Evolutionary conservation across 2,113 vertebrate species (phyloP), one percentile per base, ranked within the genome.

Genomic region (Daubentonia madagascariensis): DNA sequence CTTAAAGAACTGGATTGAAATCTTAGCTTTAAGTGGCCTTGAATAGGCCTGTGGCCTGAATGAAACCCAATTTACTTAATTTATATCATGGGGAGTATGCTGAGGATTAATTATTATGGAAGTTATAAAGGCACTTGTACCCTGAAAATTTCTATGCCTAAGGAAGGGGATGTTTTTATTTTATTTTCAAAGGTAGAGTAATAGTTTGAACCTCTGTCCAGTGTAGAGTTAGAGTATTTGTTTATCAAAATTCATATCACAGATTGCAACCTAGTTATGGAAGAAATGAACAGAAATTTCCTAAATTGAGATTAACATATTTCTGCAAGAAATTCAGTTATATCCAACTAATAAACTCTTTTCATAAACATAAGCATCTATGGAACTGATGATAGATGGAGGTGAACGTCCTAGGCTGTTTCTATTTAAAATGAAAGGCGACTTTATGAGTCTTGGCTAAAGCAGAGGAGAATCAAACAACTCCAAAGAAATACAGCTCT

Each of bases 261-360:
- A 96, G 73, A 84, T 95, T 75, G 65, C 2, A 16, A 16, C 65
- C 57, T 35, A 40, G n/a, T 70, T 84, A 88, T 30, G 1, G 18
- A 1, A 81, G 43, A 96, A 85, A 52, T 22, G 50, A 40, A 80
- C 32, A 80, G 45, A 86, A 70, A 94, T 70, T 79, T 96, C 75
- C 59, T 75, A 68, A 93, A 16, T 37, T 83, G 86, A 89, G 48
- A 32, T 59, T 92, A 75, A 43, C 43, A 2, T 79, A 48, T 93
- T 93, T 96, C 78, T 94, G 50, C 52, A 91, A 93, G 50, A 91
- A 96, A 78, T 85, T 25, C 52, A 89, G n/a, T 97, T 88, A 85
- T 0, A 72, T 52, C 6, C 22, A 63, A 37, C 88, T 91, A 76
- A 70, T 89, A 96, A 88, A 78, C 37, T 59, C 59, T 95, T 63